Evolutionary conservation across 1,140 invertebrate species (phyloP), one percentile per base, ranked within the genome.

Genomic region (Drosophila nigrodunni): DNA sequence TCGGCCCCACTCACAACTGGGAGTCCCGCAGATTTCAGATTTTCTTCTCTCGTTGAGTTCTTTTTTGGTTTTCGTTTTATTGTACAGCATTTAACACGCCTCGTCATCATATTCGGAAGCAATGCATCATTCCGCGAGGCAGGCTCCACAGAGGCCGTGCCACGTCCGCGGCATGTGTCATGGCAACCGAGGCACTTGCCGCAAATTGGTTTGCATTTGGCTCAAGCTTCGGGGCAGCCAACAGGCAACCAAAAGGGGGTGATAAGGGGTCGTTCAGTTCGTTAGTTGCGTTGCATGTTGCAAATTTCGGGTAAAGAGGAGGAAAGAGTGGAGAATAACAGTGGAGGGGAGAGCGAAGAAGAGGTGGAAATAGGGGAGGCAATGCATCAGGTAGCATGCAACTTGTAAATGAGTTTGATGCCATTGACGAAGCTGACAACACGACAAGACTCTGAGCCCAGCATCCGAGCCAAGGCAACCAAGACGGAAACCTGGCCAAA

Each of bases 101-200:
- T 72, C 85, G 85, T 89, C 85, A 89, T 89, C 85, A 89, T 89
- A 89, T 89, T 89, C 85, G 85, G 85, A 89, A 89, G 85, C 85
- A 89, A 89, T 89, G 76, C 85, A 89, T 89, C 85, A 89, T 89
- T 85, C 78, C n/a, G 60, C 58, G 68, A 54, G 62, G 52, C 58
- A 77, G 37, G 18, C 54, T 54, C 41, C 55, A 35, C 62, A 58
- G 60, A 47, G 50, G 60, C 54, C 35, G 41, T 55, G 58, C 44
- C 73, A 58, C 78, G 80, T 77, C 55, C 74, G 52, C 49, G 70
- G 85, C 80, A 88, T 89, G 86, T 78, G 80, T 89, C 85, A 85
- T 81, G 78, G 78, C 85, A 85, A 71, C 83, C 74, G 39, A 81
- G 85, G 87, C 85, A 89, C 80, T 88, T 89, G 85, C 85, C 85